These are phyloP conservation scores for Pogona vitticeps DNA, from an alignment of 2,113 vertebrate species.

Conservation along the genomic window DNA sequence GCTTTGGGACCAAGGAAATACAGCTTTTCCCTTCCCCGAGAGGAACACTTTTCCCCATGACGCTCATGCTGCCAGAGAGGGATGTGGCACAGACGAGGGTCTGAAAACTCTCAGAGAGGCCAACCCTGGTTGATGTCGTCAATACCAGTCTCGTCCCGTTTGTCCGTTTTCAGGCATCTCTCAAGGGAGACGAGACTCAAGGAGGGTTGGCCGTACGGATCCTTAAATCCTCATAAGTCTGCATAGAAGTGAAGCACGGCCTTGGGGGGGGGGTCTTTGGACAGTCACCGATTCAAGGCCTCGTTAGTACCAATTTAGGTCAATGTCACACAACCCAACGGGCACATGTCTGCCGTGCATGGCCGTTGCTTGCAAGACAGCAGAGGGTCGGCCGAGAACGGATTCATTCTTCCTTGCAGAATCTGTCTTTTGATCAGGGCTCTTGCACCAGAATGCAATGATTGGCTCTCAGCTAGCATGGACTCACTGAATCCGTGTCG, in stretches of 20 bases:
- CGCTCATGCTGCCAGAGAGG: conserved; percentile 80
- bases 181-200: neutral
- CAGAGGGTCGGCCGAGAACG: no score
- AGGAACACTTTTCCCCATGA: conserved; percentile 82
- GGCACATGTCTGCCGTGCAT: neutral
- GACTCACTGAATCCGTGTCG: no score
- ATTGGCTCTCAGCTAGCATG: no score
- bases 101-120: conserved; percentile 51
- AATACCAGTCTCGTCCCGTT: neutral
- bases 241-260: conserved; percentile 3
- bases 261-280: neutral
- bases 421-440: no score
- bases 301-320: neutral
- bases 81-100: conserved; percentile 74
- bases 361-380: no score
- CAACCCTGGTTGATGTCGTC: accelerated
- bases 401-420: no score
- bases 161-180: neutral
- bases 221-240: neutral
- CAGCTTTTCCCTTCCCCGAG: conserved; percentile 76
- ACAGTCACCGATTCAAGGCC: neutral
- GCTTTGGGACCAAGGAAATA: conserved; percentile 79
- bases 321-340: neutral
- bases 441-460: no score
- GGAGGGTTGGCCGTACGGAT: neutral